A percentile compares a stretch with the other conserved stretches of the same genome.
Conservation (phyloP, 2,888 invertebrate species). For the Drosophila imparisetae region DNA sequence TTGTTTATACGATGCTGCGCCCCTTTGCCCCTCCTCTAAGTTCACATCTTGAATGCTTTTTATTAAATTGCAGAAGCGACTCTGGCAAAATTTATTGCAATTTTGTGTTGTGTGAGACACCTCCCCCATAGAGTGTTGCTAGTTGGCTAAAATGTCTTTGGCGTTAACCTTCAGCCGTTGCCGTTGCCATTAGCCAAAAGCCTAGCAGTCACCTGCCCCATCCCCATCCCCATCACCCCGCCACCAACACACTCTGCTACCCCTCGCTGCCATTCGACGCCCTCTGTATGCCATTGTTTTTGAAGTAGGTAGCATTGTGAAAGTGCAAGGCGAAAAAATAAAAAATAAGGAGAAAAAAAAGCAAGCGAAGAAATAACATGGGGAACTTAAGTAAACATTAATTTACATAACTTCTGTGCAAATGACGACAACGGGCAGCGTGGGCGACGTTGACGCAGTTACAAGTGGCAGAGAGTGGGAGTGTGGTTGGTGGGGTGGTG, state of each 20-base stretch:
- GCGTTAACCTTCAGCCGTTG: conserved; percentile 58
- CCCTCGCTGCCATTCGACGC: conserved; percentile 4
- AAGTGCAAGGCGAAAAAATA: conserved; percentile 68
- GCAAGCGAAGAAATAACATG: conserved; percentile 73
- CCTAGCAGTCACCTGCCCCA: conserved; percentile 23
- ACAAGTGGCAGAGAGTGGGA: conserved; percentile 8
- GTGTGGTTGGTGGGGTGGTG: background rate
- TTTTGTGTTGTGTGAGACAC: conserved; percentile 35
- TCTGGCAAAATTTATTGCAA: conserved; percentile 78
- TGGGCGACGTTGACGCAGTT: conserved; percentile 21
- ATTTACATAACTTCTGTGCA: conserved; percentile 84
- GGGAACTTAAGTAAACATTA: conserved; percentile 85
- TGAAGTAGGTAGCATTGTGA: conserved; percentile 77
- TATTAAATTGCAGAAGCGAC: conserved; percentile 81
- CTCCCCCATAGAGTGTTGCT: background rate
- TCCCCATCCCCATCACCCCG: conserved; percentile 5
- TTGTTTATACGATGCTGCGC: conserved; percentile 62
- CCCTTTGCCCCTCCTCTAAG: background rate
- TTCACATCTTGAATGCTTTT: conserved; percentile 57
- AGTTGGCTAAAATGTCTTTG: conserved; percentile 38
- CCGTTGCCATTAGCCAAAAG: conserved; percentile 67
- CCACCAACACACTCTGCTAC: background rate
- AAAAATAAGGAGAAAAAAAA: conserved; percentile 39
- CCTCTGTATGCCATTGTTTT: conserved; percentile 75
- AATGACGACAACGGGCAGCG: conserved; percentile 73